A percentile compares a stretch with the other conserved stretches of the same genome.
phyloP scores from a whole-genome alignment of 23 tunicate genomes.

The Halocynthia roretzi region DNA sequence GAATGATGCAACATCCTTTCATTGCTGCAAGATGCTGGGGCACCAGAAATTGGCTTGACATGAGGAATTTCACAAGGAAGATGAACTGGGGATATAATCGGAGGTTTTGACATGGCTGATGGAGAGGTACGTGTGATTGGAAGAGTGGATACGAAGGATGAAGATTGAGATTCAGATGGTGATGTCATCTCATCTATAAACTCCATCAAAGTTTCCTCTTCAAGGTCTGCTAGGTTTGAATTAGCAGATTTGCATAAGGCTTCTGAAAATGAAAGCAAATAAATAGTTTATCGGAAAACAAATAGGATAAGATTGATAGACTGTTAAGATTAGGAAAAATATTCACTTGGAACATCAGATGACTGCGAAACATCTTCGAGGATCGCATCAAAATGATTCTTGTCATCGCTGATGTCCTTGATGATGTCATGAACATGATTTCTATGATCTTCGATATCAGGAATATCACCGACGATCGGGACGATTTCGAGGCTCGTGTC shows the following conservation, averaged over 20 bases:
- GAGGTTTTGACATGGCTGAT: neutral
- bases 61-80: no score
- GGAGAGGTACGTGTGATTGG: neutral
- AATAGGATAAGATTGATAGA: neutral
- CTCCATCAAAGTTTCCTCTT: slow-evolving; percentile 26
- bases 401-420: no score
- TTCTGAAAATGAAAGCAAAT: no score
- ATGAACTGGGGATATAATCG: no score
- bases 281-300: no score
- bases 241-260: neutral
- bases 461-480: neutral
- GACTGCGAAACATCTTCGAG: slow-evolving; percentile 10
- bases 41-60: no score
- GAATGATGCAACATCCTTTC: no score
- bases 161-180: slow-evolving; percentile 4
- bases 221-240: neutral
- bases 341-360: neutral
- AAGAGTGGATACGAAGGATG: neutral
- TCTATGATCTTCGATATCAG: neutral
- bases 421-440: no score
- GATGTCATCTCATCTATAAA: slow-evolving; percentile 28
- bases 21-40: no score
- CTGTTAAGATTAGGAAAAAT: neutral
- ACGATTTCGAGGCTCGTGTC: neutral
- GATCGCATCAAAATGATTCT: slow-evolving; percentile 18